A percentile compares a stretch with the other conserved stretches of the same genome.
Evolutionary conservation across 2,113 vertebrate species (phyloP).

Genomic region (Ceyx margarethae): DNA sequence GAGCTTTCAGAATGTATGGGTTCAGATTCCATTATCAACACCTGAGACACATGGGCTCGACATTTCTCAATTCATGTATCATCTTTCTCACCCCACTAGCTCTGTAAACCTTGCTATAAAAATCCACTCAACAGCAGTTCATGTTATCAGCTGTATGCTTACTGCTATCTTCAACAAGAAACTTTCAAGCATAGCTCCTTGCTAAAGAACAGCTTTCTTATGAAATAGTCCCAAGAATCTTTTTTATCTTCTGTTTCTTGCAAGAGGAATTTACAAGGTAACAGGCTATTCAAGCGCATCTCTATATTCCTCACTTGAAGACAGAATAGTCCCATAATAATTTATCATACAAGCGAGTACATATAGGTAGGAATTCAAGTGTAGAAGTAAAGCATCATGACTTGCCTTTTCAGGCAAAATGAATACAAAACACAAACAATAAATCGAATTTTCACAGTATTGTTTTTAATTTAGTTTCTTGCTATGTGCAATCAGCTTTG

Average conservation of each 20-base stretch:
- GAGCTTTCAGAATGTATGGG: background rate
- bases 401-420: background rate
- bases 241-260: background rate
- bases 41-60: background rate
- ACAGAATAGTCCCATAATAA: background rate
- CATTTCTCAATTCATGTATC: background rate
- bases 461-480: background rate
- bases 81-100: background rate
- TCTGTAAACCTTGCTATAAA: background rate
- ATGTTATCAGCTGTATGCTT: background rate
- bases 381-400: background rate
- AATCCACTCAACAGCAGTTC: background rate
- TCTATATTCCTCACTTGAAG: background rate
- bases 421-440: background rate
- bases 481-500: background rate
- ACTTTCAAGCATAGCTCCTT: background rate
- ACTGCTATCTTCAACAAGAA: background rate
- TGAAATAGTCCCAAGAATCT: background rate
- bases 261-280: background rate
- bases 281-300: background rate
- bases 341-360: background rate
- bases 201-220: background rate
- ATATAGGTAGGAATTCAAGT: background rate
- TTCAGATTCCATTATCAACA: background rate
- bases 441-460: background rate